Base-by-base conservation (phyloP, 1,140 invertebrate genomes). In the Microplitis mediator region DNA sequence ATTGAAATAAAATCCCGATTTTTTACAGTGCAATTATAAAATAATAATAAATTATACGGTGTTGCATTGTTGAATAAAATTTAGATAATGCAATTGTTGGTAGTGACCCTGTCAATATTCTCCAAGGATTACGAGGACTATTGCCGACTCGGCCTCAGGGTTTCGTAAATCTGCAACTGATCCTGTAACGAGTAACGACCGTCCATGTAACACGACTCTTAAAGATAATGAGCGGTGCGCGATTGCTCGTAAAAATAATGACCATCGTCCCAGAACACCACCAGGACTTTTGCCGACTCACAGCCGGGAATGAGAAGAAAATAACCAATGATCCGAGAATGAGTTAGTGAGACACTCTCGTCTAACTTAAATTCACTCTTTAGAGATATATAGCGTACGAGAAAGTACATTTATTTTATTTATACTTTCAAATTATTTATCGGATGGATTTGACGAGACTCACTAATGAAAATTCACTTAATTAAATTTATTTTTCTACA, bases 201-300 rank as follows among this genome's bases (percentile, higher is more conserved):
- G 60, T 71, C 69, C 72, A 72, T 75, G 74, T 78, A 80, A 77
- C 76, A 75, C 72, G 74, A 78, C 79, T 82, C 74, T 81, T 80
- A 80, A 81, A 84, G 79, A 81, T 84, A 84, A 84, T 80, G 81
- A 83, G 81, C 77, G 81, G 77, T 79, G 16, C 65, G 77, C 81
- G 82, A 83, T 84, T 78, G 81, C 82, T 83, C 81, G 80, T 82
- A 82, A 83, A 83, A 75, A 78, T 84, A 82, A 83, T 82, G 81
- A 83, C 80, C 79, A 81, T 80, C 77, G 79, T 75, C 73, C 60
- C 72, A 36, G 65, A 51, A 51, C 52, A 51, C 14, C 39, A 35
- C 32, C n/a, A 23, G 61, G 14, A 51, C n/a, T 50, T 14, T 34
- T 34, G 52, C 11, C 11, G 36, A 16, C 9, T 62, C 35, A 68